phyloP scores from a whole-genome alignment of 2,113 vertebrate genomes.

The Smithornis capensis region DNA sequence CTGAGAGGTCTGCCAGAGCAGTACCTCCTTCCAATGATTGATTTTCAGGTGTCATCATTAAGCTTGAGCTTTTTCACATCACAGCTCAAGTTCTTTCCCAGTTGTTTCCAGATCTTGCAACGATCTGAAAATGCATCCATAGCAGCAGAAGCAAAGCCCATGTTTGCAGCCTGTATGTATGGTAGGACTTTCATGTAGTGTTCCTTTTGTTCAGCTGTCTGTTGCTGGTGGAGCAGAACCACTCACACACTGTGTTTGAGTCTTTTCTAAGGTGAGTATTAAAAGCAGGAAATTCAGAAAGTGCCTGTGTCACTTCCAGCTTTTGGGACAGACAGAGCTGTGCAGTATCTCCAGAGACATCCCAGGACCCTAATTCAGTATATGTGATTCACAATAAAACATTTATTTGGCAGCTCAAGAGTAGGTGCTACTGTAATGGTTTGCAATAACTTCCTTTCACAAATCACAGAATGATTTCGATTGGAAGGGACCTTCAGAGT shows the following conservation, averaged over 20 bases:
- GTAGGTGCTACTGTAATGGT: neutral
- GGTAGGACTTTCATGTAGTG: neutral
- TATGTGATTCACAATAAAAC: neutral
- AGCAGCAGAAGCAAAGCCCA: neutral
- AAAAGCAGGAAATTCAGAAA: neutral
- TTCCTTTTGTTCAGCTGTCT: neutral
- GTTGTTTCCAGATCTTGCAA: neutral
- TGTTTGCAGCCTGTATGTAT: neutral
- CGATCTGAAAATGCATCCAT: neutral
- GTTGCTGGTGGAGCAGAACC: neutral
- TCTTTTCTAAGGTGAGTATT: neutral
- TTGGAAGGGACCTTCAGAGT: neutral
- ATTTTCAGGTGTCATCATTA: neutral
- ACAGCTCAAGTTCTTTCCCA: neutral
- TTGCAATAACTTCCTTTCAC: neutral
- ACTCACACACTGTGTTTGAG: fast-evolving
- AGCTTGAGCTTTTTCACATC: neutral
- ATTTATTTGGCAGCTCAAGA: neutral
- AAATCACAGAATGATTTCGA: neutral
- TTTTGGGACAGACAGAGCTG: neutral
- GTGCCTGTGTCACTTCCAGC: neutral
- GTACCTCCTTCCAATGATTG: neutral
- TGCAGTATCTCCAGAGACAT: fast-evolving
- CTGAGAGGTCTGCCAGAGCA: neutral
- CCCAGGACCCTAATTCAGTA: neutral